These are phyloP conservation scores for Ectemnius continuus DNA, from an alignment of 2,888 invertebrate species.

Conservation along the genomic window DNA sequence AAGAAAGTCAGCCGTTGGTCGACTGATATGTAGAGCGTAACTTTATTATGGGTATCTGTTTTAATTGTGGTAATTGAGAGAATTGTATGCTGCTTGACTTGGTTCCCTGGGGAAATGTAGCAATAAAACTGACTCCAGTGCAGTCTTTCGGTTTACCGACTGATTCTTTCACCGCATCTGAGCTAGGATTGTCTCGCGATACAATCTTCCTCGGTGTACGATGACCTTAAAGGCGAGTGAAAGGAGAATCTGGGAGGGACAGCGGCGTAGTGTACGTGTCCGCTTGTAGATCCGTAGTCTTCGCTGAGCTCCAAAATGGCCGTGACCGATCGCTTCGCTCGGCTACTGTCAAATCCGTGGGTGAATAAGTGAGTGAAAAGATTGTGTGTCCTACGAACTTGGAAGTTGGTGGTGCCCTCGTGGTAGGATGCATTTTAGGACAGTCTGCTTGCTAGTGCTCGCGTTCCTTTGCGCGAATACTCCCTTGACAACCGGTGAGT, in stretches of 20 bases:
- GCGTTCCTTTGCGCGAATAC: slow-evolving; percentile 45
- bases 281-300: slow-evolving; percentile 38
- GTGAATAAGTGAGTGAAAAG: slow-evolving; percentile 15
- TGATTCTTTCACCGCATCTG: slow-evolving; percentile 12
- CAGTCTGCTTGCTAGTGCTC: slow-evolving; percentile 34
- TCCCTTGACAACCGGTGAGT: slow-evolving; percentile 57
- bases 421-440: slow-evolving; percentile 52
- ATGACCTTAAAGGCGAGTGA: slow-evolving; percentile 60
- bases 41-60: background rate
- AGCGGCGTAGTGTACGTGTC: slow-evolving; percentile 41
- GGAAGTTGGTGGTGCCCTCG: background rate
- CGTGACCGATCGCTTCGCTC: slow-evolving; percentile 53
- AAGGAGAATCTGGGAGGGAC: slow-evolving; percentile 59
- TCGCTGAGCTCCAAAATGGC: slow-evolving; percentile 72
- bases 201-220: slow-evolving; percentile 34
- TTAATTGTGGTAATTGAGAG: background rate
- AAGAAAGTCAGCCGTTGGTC: slow-evolving; percentile 21
- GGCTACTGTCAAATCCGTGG: slow-evolving; percentile 8
- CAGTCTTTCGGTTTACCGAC: slow-evolving; percentile 25
- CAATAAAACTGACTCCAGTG: background rate
- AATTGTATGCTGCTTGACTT: background rate
- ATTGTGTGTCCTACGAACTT: slow-evolving; percentile 1
- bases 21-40: slow-evolving; percentile 1
- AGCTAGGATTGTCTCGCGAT: slow-evolving; percentile 15
- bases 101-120: background rate